Percentiles rank a stretch among this genome's conserved stretches.
These are phyloP conservation scores for Lamproptera curius DNA, from an alignment of 2,888 invertebrate species.

Conservation along the genomic window DNA sequence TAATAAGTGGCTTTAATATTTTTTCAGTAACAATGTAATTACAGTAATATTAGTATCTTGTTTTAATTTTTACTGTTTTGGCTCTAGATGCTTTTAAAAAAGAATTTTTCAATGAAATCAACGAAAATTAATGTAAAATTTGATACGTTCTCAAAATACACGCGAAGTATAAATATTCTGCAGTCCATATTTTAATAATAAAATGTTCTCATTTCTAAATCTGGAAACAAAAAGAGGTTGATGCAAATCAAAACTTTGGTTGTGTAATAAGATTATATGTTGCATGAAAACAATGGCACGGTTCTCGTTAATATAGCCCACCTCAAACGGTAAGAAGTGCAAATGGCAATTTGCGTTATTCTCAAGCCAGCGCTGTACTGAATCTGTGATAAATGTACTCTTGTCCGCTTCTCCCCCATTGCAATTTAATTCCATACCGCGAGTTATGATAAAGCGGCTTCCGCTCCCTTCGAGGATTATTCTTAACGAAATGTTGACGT, in stretches of 20 bases:
- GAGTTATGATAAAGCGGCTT: constrained; percentile 15
- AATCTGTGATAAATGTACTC: constrained; percentile 16
- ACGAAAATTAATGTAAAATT: too few relatives aligned
- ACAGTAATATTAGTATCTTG: too few relatives aligned
- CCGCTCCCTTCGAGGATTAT: constrained; percentile 6
- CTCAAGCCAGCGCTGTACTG: constrained; percentile 13
- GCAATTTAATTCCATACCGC: constrained; percentile 17
- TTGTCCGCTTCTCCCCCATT: constrained; percentile 5
- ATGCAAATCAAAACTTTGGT: not conserved
- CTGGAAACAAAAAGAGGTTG: not conserved
- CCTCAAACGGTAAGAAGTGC: constrained; percentile 19
- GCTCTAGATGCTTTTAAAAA: too few relatives aligned
- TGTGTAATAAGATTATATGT: not conserved
- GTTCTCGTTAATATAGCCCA: constrained; percentile 14
- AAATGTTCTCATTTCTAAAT: constrained; percentile 4
- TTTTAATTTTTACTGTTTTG: too few relatives aligned
- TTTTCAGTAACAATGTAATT: too few relatives aligned
- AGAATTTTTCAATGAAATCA: too few relatives aligned
- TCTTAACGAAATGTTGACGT: too few relatives aligned
- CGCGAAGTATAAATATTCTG: too few relatives aligned
- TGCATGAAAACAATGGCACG: not conserved
- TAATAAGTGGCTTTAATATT: too few relatives aligned
- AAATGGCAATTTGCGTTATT: constrained; percentile 16
- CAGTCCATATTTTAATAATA: too few relatives aligned
- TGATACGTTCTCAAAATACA: too few relatives aligned